A percentile compares a stretch with the other conserved stretches of the same genome.
These are phyloP conservation scores for Cotesia glomerata DNA, from an alignment of 1,140 invertebrate species.

Conservation along the genomic window DNA sequence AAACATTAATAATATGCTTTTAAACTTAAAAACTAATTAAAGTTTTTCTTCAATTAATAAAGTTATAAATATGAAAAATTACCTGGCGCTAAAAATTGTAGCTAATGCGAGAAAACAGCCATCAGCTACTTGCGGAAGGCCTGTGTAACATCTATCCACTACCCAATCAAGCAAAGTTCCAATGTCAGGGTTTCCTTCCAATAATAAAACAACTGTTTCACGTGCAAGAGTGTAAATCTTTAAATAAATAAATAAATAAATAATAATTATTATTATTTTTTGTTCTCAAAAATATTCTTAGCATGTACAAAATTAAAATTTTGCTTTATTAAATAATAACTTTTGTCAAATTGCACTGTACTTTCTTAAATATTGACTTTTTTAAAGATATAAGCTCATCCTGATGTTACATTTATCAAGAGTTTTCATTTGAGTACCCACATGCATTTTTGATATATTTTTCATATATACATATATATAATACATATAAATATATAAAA, in stretches of 20 bases:
- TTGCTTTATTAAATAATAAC: background rate
- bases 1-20: background rate
- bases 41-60: constrained; percentile 1
- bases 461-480: too few relatives aligned
- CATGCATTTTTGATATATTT: too few relatives aligned
- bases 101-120: constrained; percentile 94
- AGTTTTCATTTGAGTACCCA: too few relatives aligned
- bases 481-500: too few relatives aligned
- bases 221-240: constrained; percentile 89
- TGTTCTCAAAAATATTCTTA: too few relatives aligned
- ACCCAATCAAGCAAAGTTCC: constrained; percentile 95
- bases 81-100: constrained; percentile 95
- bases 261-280: constrained; percentile 9
- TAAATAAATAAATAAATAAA: constrained; percentile 25
- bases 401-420: too few relatives aligned
- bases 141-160: constrained; percentile 96
- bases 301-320: too few relatives aligned
- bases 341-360: too few relatives aligned
- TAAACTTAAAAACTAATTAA: too few relatives aligned
- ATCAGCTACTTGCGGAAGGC: constrained; percentile 86
- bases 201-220: constrained; percentile 90
- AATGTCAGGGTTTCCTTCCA: constrained; percentile 96
- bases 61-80: constrained; percentile 43
- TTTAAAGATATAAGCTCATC: too few relatives aligned
- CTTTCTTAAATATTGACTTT: too few relatives aligned